Evolutionary conservation across 2,888 invertebrate genomes (phyloP).

Genomic region (Nebria brevicollis): DNA sequence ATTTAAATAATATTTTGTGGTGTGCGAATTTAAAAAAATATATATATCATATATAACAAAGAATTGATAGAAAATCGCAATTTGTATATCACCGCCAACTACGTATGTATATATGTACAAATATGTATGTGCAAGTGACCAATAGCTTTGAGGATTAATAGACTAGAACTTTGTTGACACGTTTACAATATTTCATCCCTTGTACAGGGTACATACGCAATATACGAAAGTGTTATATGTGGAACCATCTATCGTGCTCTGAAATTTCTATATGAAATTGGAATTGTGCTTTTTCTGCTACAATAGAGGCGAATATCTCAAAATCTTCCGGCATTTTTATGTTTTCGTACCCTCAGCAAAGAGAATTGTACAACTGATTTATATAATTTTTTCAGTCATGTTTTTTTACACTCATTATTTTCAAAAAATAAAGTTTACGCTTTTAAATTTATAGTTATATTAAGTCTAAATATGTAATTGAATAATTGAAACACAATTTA

Average conservation of each 20-base stretch:
- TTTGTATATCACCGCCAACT: not conserved
- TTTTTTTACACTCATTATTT: no score
- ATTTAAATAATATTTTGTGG: no score
- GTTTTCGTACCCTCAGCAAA: not conserved
- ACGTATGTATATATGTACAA: not conserved
- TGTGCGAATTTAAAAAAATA: not conserved
- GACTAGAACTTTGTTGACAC: slow-evolving; percentile 25
- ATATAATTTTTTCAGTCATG: no score
- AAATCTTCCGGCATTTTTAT: slow-evolving; percentile 33
- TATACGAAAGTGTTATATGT: slow-evolving; percentile 36
- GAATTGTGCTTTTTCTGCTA: slow-evolving; percentile 24
- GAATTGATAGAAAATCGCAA: not conserved
- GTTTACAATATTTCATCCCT: slow-evolving; percentile 36
- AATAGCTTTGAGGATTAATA: slow-evolving; percentile 39
- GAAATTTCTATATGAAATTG: slow-evolving; percentile 24
- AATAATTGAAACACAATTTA: no score
- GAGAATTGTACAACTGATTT: no score
- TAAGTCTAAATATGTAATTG: no score
- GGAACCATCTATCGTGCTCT: slow-evolving; percentile 27
- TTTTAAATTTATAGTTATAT: no score
- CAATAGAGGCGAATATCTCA: slow-evolving; percentile 30
- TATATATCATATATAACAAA: not conserved
- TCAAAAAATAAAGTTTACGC: no score
- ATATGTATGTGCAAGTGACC: slow-evolving; percentile 19
- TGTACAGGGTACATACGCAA: slow-evolving; percentile 16